Evolutionary conservation across 2,888 invertebrate genomes (phyloP), one percentile per base, ranked within the genome.

Genomic region (Cinara cedri): DNA sequence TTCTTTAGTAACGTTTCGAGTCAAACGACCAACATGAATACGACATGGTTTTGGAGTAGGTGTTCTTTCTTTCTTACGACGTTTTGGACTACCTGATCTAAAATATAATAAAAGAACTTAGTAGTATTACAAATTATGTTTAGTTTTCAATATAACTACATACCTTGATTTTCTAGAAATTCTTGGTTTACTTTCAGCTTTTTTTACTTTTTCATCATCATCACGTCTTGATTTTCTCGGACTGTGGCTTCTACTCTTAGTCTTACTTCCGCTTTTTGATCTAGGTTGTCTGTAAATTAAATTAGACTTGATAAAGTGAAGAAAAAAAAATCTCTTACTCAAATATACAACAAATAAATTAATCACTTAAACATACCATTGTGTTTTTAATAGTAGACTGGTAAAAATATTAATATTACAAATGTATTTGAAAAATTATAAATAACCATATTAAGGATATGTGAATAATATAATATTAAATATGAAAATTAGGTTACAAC

Each of bases 21-120:
- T 97, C 81, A 98, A 87, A 13, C 94, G 91, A 0, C 97, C 97
- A 82, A 98, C 93, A 85, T 98, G 97, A 84, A 98, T 96, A 84
- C 97, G 93, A 0, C 93, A 93, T 0, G 97, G 96, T 57, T 94
- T 90, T 0, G 97, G 97, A 0, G 94, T 93, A 0, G 96, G 95
- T 0, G 96, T 95, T 54, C 95, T 91, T 84, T 94, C 93, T 13
- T 94, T 90, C 0, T 91, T 88, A 83, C 90, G 90, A 72, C 90
- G 87, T 82, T 92, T 89, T 75, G 91, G 90, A 34, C 91, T 90
- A 3, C 88, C 86, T 2, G 90, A 89, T 44, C 91, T 89, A 66
- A 74, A 46, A 70, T 19, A 62, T 13, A 81, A 44, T 21, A 57
- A 21, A 54, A 21, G 21, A 57, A 57, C 8, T 24, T 24, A 19